Conservation (phyloP, 2,888 invertebrate species). For the Torymus texanus region DNA sequence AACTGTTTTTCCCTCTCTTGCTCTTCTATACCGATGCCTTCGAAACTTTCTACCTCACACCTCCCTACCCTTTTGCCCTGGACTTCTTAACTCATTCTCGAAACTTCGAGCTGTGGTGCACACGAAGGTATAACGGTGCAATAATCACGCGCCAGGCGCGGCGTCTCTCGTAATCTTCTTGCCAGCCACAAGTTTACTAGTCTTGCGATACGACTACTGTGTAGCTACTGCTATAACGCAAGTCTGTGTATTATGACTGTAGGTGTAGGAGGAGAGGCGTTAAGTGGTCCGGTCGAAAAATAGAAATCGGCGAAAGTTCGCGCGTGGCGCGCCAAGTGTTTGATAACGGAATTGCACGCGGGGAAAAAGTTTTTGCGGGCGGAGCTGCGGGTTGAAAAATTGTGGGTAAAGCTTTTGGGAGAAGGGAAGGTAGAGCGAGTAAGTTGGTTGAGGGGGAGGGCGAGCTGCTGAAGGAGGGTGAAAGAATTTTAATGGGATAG, state of each 20-base stretch:
- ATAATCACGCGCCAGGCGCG: slow-evolving; percentile 43
- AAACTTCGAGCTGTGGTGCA: not conserved
- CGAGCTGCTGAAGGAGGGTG: too few relatives aligned
- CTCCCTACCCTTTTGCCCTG: not conserved
- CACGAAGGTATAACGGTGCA: slow-evolving; percentile 47
- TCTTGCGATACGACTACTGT: slow-evolving; percentile 1
- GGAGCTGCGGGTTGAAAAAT: too few relatives aligned
- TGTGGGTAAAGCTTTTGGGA: too few relatives aligned
- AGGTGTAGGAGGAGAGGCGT: not conserved
- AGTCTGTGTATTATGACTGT: not conserved
- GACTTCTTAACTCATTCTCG: slow-evolving; percentile 54
- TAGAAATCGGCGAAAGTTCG: not conserved
- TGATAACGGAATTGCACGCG: slow-evolving; percentile 4
- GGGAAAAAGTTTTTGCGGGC: not conserved
- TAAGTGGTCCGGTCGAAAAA: slow-evolving; percentile 19
- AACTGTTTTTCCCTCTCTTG: slow-evolving; percentile 29
- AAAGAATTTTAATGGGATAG: too few relatives aligned
- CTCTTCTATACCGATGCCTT: not conserved
- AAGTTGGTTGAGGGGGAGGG: too few relatives aligned
- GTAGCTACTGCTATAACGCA: not conserved
- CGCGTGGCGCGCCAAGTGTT: not conserved
- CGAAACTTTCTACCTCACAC: slow-evolving; percentile 25
- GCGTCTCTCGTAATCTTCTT: slow-evolving; percentile 52
- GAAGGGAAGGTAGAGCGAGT: too few relatives aligned
- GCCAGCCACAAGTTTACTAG: slow-evolving; percentile 40